Percentiles rank a stretch among this genome's conserved stretches.
Evolutionary conservation across 2,888 invertebrate species (phyloP).

Genomic region (Phoronis australis): DNA sequence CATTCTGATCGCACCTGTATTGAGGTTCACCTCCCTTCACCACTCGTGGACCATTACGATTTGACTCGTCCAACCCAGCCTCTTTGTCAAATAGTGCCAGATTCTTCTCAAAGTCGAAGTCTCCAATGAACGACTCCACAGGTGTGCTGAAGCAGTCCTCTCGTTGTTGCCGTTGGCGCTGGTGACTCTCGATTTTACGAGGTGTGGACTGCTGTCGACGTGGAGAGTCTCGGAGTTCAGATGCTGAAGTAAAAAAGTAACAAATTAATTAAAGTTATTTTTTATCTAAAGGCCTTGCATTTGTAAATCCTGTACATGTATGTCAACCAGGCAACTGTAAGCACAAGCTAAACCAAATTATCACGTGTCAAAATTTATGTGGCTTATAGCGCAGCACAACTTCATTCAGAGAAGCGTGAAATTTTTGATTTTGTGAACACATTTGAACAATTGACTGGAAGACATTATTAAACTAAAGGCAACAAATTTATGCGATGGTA

Average conservation of each 20-base stretch:
- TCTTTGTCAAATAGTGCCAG: constrained; percentile 83
- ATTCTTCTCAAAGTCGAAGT: constrained; percentile 94
- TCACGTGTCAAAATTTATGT: too few relatives aligned
- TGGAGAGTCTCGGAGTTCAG: constrained; percentile 10
- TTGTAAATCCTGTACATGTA: too few relatives aligned
- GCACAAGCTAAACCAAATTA: too few relatives aligned
- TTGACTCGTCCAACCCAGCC: constrained; percentile 67
- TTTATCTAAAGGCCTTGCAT: too few relatives aligned
- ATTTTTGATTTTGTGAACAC: too few relatives aligned
- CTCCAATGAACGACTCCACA: constrained; percentile 64
- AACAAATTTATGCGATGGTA: too few relatives aligned
- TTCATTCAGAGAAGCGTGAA: too few relatives aligned
- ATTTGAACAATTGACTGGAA: too few relatives aligned
- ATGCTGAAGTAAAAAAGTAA: constrained; percentile 17
- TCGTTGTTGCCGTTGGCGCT: constrained; percentile 31
- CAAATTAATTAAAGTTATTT: too few relatives aligned
- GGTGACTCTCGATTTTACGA: constrained; percentile 56
- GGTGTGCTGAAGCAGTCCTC: constrained; percentile 73
- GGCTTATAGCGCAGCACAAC: too few relatives aligned
- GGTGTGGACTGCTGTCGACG: constrained; percentile 37
- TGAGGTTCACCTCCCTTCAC: constrained; percentile 65
- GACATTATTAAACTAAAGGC: too few relatives aligned
- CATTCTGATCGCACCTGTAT: constrained; percentile 81
- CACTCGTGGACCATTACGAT: constrained; percentile 22
- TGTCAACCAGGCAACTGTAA: neutral